Base-by-base conservation (phyloP, 1,140 invertebrate genomes). In the Lutraria rhynchaena region DNA sequence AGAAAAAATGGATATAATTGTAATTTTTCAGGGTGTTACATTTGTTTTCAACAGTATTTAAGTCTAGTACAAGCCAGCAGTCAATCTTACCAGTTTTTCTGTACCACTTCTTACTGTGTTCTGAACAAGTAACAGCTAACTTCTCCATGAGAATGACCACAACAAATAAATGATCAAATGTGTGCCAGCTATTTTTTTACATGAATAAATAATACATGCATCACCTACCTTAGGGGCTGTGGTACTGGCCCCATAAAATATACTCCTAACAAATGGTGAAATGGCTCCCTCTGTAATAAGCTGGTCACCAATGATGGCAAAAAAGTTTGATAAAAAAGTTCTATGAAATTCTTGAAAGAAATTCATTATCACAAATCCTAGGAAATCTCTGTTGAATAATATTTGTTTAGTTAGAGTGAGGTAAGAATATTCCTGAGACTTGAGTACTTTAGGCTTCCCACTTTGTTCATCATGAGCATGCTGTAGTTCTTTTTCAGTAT, bases 341-440 rank as follows among this genome's bases (percentile, higher is more conserved):
- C 74, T 57, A 46, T 90, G 88, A 75, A 89, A 87, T 71, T 82
- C 81, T 70, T 89, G 87, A 58, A 74, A 88, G 60, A 90, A 90
- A 70, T 90, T 89, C 35, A 82, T 84, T 9, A 87, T 67, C 0
- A 89, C 88, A 86, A 90, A 90, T 5, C 83, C 78, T 7, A 89
- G 5, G 63, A 90, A 90, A 44, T 90, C 86, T 70, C 51, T 83
- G 37, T 87, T 82, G 7, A 33, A 78, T 3, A 90, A 53, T 11
- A 89, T 83, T 60, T 90, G 88, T 35, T 85, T 78, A 60, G 83
- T 82, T 27, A 85, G 65, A 49, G 60, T 71, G 17, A 73, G 81
- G 35, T 82, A 85, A 3, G 87, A 87, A 46, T 69, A 76, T n/a
- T 81, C 27, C 46, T 74, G 74, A 24, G 58, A 73, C 63, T 84